phyloP scores from a whole-genome alignment of 2,888 invertebrate species.

The Pocota personata region DNA sequence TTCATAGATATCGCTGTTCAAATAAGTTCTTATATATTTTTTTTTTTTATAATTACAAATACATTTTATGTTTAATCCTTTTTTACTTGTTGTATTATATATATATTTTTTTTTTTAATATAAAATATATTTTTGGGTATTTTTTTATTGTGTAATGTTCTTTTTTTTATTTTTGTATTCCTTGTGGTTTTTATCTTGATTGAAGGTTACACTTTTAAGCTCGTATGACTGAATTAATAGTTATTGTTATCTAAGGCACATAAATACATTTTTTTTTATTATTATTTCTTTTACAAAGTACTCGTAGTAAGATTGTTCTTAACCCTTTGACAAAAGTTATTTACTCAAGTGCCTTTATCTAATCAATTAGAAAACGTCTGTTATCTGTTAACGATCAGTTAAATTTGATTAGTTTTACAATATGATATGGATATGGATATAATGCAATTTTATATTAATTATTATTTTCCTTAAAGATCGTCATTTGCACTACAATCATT shows the following conservation, averaged over 20 bases:
- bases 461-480: no score
- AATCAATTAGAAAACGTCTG: not conserved
- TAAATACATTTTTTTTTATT: not conserved
- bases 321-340: conserved; percentile 18
- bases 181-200: not conserved
- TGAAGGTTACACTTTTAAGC: not conserved
- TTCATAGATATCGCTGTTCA: conserved; percentile 45
- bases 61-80: conserved; percentile 37
- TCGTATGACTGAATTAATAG: conserved; percentile 21
- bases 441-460: no score
- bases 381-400: not conserved
- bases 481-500: no score
- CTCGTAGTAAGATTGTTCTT: not conserved
- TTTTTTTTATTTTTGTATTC: conserved; percentile 29
- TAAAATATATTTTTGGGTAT: conserved; percentile 56
- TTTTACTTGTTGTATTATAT: conserved; percentile 56
- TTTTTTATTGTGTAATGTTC: conserved; percentile 25
- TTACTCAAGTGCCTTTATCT: conserved; percentile 56
- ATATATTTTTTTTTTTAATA: conserved; percentile 52
- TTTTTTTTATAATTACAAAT: conserved; percentile 24
- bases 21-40: conserved; percentile 55
- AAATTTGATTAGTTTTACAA: not conserved
- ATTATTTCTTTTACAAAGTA: not conserved
- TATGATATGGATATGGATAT: no score
- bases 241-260: not conserved